Conservation (phyloP, 1,140 invertebrate species). For the Drosophila insularis region DNA sequence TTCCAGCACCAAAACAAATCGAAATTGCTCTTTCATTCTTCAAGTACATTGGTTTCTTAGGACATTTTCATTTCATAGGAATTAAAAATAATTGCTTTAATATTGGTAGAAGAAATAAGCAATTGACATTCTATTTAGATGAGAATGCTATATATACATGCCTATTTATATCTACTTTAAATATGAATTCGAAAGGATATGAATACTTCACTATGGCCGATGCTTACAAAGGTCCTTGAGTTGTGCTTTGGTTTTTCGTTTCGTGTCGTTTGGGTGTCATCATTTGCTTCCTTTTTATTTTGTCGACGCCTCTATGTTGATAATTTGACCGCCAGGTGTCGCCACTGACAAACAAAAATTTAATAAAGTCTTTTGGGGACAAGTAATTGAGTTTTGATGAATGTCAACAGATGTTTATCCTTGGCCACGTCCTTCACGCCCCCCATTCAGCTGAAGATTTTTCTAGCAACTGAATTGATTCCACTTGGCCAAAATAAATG, state of each 20-base stretch:
- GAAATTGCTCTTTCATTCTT: not conserved
- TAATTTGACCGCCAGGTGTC: conserved; percentile 63
- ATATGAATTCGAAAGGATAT: not conserved
- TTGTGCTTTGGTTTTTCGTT: not conserved
- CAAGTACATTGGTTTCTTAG: not conserved
- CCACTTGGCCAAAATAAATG: conserved; percentile 11
- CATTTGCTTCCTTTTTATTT: not conserved
- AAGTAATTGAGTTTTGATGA: conserved; percentile 69
- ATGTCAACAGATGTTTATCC: conserved; percentile 38
- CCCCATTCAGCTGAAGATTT: not conserved
- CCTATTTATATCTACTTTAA: too few species aligned
- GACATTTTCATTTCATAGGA: too few species aligned
- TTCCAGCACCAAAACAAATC: too few species aligned
- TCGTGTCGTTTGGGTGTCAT: not conserved
- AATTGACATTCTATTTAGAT: too few species aligned
- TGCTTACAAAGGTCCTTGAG: not conserved
- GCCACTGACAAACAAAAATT: conserved; percentile 58
- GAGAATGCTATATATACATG: too few species aligned
- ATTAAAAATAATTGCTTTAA: too few species aligned
- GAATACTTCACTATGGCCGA: not conserved
- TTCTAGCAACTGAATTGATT: conserved; percentile 5
- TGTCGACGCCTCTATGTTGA: conserved; percentile 47
- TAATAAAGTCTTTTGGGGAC: conserved; percentile 52
- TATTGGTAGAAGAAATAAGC: too few species aligned
- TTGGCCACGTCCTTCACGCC: not conserved